phyloP scores from a whole-genome alignment of 2,797 vertebrate genomes.

The Cuculus canorus region DNA sequence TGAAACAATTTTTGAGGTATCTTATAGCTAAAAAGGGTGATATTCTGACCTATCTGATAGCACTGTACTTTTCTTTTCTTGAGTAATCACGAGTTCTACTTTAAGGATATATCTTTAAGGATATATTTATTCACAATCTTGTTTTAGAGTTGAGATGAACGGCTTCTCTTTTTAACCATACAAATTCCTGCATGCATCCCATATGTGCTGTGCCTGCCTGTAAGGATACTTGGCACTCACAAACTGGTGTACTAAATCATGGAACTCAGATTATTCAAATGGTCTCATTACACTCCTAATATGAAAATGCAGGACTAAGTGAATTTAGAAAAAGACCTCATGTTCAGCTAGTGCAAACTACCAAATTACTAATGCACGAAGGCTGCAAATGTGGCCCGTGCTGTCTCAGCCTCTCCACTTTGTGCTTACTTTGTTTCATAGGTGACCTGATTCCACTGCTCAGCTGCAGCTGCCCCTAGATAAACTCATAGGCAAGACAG shows the following conservation, averaged over 20 bases:
- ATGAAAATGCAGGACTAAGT: not conserved
- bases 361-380: not conserved
- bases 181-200: not conserved
- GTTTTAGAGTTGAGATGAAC: not conserved
- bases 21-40: not conserved
- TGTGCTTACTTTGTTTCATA: not conserved
- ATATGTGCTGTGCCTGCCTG: not conserved
- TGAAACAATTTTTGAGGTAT: conserved; percentile 52
- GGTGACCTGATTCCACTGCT: not conserved
- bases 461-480: not conserved
- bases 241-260: not conserved
- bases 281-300: not conserved
- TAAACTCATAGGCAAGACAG: not conserved
- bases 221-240: conserved; percentile 1
- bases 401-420: not conserved
- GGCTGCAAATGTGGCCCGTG: not conserved
- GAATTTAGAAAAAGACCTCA: not conserved
- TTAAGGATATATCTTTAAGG: not conserved
- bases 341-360: conserved; percentile 32
- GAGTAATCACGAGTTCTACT: not conserved
- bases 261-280: not conserved
- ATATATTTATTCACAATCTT: not conserved
- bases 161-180: not conserved
- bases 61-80: not conserved
- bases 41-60: not conserved